Evolutionary conservation across 2,113 vertebrate species (phyloP).

Genomic region (Anthoscopus minutus): DNA sequence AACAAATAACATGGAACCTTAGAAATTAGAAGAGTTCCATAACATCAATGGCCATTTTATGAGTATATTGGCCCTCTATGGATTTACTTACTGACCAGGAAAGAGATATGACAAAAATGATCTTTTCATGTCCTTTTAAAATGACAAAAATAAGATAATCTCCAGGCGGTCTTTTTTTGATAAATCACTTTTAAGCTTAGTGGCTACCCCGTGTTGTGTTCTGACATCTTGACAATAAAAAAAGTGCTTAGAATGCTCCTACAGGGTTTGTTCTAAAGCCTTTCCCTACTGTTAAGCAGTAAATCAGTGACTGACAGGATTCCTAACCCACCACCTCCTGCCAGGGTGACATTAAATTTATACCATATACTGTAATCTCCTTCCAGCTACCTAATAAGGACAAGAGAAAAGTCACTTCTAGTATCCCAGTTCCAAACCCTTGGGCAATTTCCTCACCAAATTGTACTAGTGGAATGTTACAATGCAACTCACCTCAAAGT

Average conservation of each 20-base stretch:
- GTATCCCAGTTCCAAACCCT: slow-evolving; percentile 4
- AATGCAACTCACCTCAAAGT: background rate
- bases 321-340: slow-evolving; percentile 47
- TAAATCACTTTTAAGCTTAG: slow-evolving; percentile 67
- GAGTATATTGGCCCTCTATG: slow-evolving; percentile 55
- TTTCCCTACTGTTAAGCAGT: slow-evolving; percentile 47
- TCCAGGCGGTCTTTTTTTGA: slow-evolving; percentile 57
- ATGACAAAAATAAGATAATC: slow-evolving; percentile 59
- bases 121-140: slow-evolving; percentile 57
- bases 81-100: slow-evolving; percentile 48
- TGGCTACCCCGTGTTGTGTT: slow-evolving; percentile 38
- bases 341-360: slow-evolving; percentile 58
- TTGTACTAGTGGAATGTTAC: background rate
- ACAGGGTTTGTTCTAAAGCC: slow-evolving; percentile 45
- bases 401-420: slow-evolving; percentile 10
- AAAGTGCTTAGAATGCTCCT: slow-evolving; percentile 46
- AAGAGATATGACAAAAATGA: slow-evolving; percentile 48
- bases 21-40: slow-evolving; percentile 46
- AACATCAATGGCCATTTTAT: slow-evolving; percentile 32
- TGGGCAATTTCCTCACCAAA: background rate
- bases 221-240: slow-evolving; percentile 65
- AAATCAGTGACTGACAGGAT: slow-evolving; percentile 66
- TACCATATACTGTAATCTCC: slow-evolving; percentile 36
- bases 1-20: slow-evolving; percentile 33
- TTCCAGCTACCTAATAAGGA: slow-evolving; percentile 19